Base-by-base conservation (phyloP, 2,888 invertebrate species). In the Hyles lineata region DNA sequence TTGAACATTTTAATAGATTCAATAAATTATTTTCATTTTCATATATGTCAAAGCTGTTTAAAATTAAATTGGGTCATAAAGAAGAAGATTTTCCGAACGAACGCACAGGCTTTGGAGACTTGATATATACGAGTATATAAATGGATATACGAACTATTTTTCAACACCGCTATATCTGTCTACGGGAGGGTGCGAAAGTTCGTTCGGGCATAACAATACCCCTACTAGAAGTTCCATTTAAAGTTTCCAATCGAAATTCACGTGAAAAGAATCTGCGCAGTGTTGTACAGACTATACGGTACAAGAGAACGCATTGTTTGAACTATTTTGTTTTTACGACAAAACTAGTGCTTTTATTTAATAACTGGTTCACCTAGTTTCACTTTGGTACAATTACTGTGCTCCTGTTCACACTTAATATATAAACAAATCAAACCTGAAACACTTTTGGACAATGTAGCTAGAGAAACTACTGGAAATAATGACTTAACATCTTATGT, bases 151-250 rank as follows among this genome's bases (percentile, higher is more conserved):
- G n/a, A 32, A 67, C 23, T 67, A 67, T 67, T 50, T 50, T 63
- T 55, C 32, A 32, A 32, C 52, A 35, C 79, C 80, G 84, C 79
- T 87, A 87, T 88, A 88, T 87, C 81, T 79, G 82, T 83, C 80
- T 80, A 80, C 79, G 79, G 77, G 83, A 80, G 83, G 85, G 86
- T 85, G 88, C 77, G 81, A 88, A 88, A 83, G 85, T 85, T 87
- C 85, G 83, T 83, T 88, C 82, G 85, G 83, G 85, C 83, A 83
- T 82, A 85, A 86, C 81, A 83, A 80, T 76, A 74, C 84, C 86
- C 84, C 80, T 85, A 86, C 85, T 77, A 82, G 77, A 75, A 81
- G 82, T 74, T 81, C 82, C 77, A 81, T 83, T 83, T 83, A 80
- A 83, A 82, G 79, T 84, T 79, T 80, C 71, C 72, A 77, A 79